Conservation (phyloP, 2,113 vertebrate genomes). For the Siphamia tubifer region DNA sequence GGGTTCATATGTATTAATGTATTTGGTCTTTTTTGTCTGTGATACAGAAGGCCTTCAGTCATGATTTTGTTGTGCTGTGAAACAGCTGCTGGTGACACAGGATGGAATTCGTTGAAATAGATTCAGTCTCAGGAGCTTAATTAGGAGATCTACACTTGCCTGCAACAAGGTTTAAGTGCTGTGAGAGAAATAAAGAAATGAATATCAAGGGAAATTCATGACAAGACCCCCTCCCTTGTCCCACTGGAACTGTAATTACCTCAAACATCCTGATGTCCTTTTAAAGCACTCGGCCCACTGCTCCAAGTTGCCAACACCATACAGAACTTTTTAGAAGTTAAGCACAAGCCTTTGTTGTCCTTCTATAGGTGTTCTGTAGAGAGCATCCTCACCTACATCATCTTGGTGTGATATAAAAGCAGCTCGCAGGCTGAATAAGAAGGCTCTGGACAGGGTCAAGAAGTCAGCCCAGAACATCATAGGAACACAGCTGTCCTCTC, state of each 20-base stretch:
- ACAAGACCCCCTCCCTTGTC: conserved; percentile 4
- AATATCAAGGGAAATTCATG: not conserved
- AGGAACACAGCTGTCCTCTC: too few species aligned
- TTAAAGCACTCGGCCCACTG: not conserved
- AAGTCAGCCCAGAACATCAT: too few species aligned
- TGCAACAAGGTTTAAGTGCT: conserved; percentile 16
- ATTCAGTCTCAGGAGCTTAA: conserved; percentile 47
- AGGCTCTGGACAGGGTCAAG: too few species aligned
- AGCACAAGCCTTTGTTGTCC: too few species aligned
- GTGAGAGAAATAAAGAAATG: not conserved
- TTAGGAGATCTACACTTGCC: conserved; percentile 28
- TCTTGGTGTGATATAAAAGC: too few species aligned
- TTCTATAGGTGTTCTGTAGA: too few species aligned
- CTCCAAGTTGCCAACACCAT: not conserved
- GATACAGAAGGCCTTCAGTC: not conserved
- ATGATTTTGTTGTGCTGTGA: not conserved
- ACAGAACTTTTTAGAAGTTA: not conserved
- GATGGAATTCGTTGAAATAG: conserved; percentile 17
- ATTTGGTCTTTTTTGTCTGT: not conserved
- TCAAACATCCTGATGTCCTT: conserved; percentile 15
- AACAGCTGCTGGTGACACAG: conserved; percentile 39
- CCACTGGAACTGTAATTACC: conserved; percentile 12
- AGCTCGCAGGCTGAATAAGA: too few species aligned
- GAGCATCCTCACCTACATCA: too few species aligned
- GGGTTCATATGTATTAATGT: not conserved